phyloP scores from a whole-genome alignment of 2,888 invertebrate species.

The Magallana nippona region DNA sequence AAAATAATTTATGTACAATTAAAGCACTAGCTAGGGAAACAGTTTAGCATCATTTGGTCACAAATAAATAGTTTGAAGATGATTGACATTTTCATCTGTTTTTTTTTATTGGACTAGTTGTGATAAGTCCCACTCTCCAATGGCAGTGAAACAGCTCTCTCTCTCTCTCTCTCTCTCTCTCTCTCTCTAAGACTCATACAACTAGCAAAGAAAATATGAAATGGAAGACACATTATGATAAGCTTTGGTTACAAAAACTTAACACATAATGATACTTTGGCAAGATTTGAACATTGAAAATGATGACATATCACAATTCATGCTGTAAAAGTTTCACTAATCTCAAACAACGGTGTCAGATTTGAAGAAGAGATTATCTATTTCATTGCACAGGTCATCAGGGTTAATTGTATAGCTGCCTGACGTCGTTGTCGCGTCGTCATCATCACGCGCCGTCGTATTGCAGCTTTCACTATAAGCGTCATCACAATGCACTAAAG shows the following conservation, averaged over 20 bases:
- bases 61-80: neutral
- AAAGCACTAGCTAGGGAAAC: no score
- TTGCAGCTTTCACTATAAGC: conserved; percentile 59
- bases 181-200: neutral
- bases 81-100: neutral
- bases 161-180: neutral
- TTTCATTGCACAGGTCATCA: conserved; percentile 77
- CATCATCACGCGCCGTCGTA: conserved; percentile 63
- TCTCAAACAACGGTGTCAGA: conserved; percentile 50
- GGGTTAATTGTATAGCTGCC: conserved; percentile 78
- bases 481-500: conserved; percentile 46
- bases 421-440: conserved; percentile 73
- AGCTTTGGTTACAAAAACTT: conserved; percentile 1
- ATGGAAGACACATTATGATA: conserved; percentile 19
- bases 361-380: conserved; percentile 76
- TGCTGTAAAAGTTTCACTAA: neutral
- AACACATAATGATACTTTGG: conserved; percentile 19
- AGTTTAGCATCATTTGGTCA: no score
- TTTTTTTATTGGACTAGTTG: conserved; percentile 15
- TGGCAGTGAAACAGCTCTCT: conserved; percentile 7
- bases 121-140: neutral
- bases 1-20: no score
- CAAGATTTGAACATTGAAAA: conserved; percentile 16
- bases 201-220: neutral
- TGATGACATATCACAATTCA: conserved; percentile 9